phyloP scores from a whole-genome alignment of 2,888 invertebrate species.

The Mesodorylaimus sp. region DNA sequence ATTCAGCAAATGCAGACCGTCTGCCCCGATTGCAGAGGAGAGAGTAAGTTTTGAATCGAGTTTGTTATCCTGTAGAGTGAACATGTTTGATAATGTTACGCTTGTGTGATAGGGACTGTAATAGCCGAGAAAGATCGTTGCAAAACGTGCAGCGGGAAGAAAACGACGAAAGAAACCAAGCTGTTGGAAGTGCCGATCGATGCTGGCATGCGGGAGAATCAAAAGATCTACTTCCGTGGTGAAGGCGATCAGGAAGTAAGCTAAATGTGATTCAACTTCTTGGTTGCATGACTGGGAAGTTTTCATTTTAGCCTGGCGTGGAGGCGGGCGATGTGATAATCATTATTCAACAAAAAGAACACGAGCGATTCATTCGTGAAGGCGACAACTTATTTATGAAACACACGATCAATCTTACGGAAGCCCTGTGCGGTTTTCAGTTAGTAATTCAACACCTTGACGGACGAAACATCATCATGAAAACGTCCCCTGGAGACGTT shows the following conservation, averaged over 20 bases:
- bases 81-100: neutral
- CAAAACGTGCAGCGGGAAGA: conserved; percentile 58
- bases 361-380: conserved; percentile 56
- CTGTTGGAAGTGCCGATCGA: conserved; percentile 69
- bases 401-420: conserved; percentile 56
- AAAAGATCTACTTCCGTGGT: conserved; percentile 63
- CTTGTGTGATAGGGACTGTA: conserved; percentile 1
- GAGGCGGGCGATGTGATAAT: conserved; percentile 76
- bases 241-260: conserved; percentile 63
- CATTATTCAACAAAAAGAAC: conserved; percentile 58
- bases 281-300: neutral
- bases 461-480: conserved; percentile 59
- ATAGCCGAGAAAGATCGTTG: conserved; percentile 59
- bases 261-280: neutral
- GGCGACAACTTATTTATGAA: conserved; percentile 46
- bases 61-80: neutral
- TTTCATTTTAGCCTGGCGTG: conserved; percentile 47
- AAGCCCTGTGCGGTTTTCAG: conserved; percentile 73
- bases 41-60: conserved; percentile 31
- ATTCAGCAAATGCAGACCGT: conserved; percentile 37
- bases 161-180: conserved; percentile 60
- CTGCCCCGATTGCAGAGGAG: conserved; percentile 39
- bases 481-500: conserved; percentile 57
- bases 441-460: conserved; percentile 71
- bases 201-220: conserved; percentile 66